Conservation (phyloP, 2,888 invertebrate species). For the Tenodera sinensis region DNA sequence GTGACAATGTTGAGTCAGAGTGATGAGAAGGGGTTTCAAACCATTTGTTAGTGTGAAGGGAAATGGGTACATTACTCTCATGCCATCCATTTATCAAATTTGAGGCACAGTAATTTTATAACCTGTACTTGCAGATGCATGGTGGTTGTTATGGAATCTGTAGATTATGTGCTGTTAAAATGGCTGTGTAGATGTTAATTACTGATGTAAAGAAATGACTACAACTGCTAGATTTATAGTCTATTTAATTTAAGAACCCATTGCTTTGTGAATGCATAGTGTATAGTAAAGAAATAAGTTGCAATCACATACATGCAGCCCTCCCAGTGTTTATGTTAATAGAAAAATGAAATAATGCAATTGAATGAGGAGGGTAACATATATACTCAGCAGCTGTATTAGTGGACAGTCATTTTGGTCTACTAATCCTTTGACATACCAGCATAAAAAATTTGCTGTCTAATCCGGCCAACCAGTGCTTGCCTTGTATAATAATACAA, state of each 20-base stretch:
- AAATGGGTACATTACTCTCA: neutral
- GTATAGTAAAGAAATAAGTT: neutral
- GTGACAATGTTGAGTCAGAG: neutral
- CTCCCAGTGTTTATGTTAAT: neutral
- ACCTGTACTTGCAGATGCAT: neutral
- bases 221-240: neutral
- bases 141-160: neutral
- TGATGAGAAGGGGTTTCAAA: neutral
- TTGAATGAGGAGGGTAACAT: neutral
- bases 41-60: neutral
- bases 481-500: constrained; percentile 23
- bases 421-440: neutral
- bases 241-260: neutral
- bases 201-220: neutral
- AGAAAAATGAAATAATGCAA: neutral
- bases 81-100: neutral
- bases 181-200: neutral
- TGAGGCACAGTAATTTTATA: neutral
- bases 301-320: neutral
- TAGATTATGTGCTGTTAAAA: neutral
- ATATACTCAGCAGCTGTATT: neutral
- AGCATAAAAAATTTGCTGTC: constrained; percentile 19
- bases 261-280: neutral
- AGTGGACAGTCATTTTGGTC: neutral
- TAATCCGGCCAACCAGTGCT: constrained; percentile 29